Conservation (phyloP, 2,113 vertebrate genomes). For the Scartelaos histophorus region DNA sequence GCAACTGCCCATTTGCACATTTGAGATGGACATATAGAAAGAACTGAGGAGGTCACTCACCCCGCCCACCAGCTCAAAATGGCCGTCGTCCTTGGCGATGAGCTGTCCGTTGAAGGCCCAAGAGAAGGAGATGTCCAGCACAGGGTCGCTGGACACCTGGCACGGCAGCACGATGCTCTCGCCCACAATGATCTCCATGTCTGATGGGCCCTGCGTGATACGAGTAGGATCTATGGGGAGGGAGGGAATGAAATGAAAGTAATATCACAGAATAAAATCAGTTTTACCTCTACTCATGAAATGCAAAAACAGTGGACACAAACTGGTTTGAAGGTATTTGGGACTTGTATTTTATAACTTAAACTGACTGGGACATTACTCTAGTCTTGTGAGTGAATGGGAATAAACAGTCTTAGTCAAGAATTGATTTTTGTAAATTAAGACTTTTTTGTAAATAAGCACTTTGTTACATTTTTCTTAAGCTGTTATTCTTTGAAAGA, state of each 20-base stretch:
- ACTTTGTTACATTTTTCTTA: neutral
- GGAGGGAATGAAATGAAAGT: neutral
- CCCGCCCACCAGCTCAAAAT: conserved; percentile 91
- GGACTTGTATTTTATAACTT: too few relatives aligned
- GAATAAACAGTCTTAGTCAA: neutral
- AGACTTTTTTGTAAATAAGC: too few relatives aligned
- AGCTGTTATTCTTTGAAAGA: neutral
- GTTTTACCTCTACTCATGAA: neutral
- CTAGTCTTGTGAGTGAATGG: neutral
- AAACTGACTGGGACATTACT: neutral
- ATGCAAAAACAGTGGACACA: neutral
- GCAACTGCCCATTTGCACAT: conserved; percentile 57
- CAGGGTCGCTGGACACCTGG: conserved; percentile 86
- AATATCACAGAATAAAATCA: neutral
- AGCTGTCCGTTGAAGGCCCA: conserved; percentile 92
- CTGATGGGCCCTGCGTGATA: conserved; percentile 85
- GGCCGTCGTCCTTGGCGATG: conserved; percentile 80
- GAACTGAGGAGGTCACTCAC: conserved; percentile 75
- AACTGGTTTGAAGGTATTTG: too few relatives aligned
- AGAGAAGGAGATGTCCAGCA: conserved; percentile 86
- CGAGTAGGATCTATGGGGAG: conserved; percentile 85
- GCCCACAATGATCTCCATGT: conserved; percentile 90
- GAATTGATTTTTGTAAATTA: too few relatives aligned
- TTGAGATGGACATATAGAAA: conserved; percentile 26
- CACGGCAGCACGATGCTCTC: conserved; percentile 91